These are phyloP conservation scores for Donacobius atricapilla DNA, from an alignment of 2,113 vertebrate species.

Conservation along the genomic window DNA sequence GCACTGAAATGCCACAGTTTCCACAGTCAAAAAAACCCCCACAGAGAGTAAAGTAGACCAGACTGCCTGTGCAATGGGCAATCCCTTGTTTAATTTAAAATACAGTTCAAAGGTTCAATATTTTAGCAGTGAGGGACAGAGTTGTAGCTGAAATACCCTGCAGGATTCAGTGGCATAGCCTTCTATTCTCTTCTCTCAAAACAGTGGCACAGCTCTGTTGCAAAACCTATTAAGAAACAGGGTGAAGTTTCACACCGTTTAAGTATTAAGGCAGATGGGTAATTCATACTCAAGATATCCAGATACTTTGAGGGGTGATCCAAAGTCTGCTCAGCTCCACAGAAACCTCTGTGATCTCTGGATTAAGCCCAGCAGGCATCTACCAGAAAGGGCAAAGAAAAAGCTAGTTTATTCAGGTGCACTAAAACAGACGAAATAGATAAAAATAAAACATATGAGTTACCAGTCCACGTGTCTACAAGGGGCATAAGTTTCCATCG, in stretches of 20 bases:
- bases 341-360: neutral
- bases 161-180: neutral
- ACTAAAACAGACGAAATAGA: conserved; percentile 36
- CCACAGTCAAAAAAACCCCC: neutral
- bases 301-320: neutral
- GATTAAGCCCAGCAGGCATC: neutral
- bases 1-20: neutral
- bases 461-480: conserved; percentile 58
- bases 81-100: conserved; percentile 31
- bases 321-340: neutral
- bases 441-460: conserved; percentile 45
- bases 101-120: neutral
- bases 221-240: neutral
- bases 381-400: neutral
- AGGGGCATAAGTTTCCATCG: conserved; percentile 69
- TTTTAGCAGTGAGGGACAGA: neutral
- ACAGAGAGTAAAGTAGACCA: neutral
- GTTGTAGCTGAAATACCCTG: neutral
- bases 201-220: neutral
- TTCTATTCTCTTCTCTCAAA: neutral
- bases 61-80: neutral
- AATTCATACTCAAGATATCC: conserved; percentile 8
- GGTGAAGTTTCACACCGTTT: neutral
- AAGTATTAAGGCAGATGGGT: conserved; percentile 30
- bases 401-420: conserved; percentile 13